phyloP scores from a whole-genome alignment of 92 coral and sea anemone genomes.

The Zoanthus solanderi region DNA sequence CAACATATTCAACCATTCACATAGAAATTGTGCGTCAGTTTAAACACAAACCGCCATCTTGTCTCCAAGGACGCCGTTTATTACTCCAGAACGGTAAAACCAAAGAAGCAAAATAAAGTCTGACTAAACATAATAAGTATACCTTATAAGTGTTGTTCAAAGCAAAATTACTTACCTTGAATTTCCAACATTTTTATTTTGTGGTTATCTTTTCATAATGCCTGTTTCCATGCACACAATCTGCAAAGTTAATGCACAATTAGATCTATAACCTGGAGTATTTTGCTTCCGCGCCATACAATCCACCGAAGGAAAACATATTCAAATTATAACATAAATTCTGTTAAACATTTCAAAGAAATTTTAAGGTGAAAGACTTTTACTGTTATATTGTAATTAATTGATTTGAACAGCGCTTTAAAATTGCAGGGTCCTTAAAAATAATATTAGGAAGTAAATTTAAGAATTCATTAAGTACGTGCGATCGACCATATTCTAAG shows the following conservation, averaged over 20 bases:
- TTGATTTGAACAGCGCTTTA: neutral
- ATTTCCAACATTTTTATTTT: neutral
- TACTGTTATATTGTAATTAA: neutral
- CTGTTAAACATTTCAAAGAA: neutral
- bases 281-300: neutral
- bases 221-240: neutral
- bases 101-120: neutral
- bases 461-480: neutral
- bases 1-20: neutral
- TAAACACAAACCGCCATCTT: slow-evolving; percentile 42
- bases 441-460: neutral
- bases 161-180: neutral
- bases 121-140: neutral
- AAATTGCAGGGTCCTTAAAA: neutral
- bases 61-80: slow-evolving; percentile 46
- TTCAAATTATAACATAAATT: neutral
- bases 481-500: neutral
- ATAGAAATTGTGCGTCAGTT: neutral
- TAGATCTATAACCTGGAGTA: neutral
- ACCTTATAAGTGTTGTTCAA: neutral
- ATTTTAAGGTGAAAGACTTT: neutral
- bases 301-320: neutral
- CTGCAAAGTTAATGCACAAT: neutral
- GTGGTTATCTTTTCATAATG: neutral
- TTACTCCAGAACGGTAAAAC: neutral